A percentile compares a stretch with the other conserved stretches of the same genome.
phyloP scores from a whole-genome alignment of 92 coral and sea anemone species.

The Epizoanthus ramosus region DNA sequence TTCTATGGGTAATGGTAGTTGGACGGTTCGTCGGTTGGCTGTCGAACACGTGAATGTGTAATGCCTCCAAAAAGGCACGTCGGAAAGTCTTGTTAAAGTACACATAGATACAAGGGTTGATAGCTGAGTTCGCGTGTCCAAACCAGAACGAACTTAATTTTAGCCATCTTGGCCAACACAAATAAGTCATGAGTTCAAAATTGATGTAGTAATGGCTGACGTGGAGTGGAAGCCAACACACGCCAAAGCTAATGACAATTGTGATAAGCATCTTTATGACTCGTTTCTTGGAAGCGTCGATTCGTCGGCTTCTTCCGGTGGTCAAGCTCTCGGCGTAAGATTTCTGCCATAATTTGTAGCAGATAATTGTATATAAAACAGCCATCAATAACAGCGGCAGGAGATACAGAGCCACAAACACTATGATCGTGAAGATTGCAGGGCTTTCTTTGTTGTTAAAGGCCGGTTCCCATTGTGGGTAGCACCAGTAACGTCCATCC shows the following conservation, averaged over 20 bases:
- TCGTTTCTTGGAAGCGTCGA: constrained; percentile 78
- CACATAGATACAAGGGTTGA: constrained; percentile 77
- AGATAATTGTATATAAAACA: constrained; percentile 71
- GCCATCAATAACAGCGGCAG: constrained; percentile 80
- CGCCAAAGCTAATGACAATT: constrained; percentile 62
- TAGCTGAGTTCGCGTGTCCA: constrained; percentile 89
- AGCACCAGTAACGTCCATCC: constrained; percentile 50
- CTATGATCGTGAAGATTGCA: constrained; percentile 58
- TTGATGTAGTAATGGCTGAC: constrained; percentile 82
- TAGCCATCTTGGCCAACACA: constrained; percentile 57
- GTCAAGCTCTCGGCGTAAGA: constrained; percentile 46
- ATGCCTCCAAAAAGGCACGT: constrained; percentile 79
- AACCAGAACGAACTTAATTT: constrained; percentile 74
- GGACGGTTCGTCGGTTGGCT: constrained; percentile 3
- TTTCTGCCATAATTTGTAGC: constrained; percentile 66
- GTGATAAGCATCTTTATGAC: constrained; percentile 84
- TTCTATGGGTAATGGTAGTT: background rate
- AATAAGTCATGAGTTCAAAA: constrained; percentile 66
- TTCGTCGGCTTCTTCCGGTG: constrained; percentile 59
- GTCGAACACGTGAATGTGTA: constrained; percentile 60
- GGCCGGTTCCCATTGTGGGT: constrained; percentile 68
- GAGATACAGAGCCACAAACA: constrained; percentile 73
- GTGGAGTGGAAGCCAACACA: constrained; percentile 88
- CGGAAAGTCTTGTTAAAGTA: constrained; percentile 85
- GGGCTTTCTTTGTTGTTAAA: constrained; percentile 61